phyloP scores from a whole-genome alignment of 2,113 vertebrate species.

The Hemiscyllium ocellatum region DNA sequence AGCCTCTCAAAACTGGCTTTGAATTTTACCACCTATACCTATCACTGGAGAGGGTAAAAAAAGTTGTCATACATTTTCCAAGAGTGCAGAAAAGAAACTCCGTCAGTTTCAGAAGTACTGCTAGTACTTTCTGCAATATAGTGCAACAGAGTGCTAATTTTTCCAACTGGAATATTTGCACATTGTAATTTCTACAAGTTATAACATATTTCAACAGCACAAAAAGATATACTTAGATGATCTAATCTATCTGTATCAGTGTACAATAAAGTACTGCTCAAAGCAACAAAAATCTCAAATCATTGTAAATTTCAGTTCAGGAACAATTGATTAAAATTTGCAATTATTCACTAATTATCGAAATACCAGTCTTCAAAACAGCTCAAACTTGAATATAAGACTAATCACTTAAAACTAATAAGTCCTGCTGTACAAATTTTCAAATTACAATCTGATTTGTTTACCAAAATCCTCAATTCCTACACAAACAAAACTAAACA shows the following conservation, averaged over 20 bases:
- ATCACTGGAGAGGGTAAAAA: not conserved
- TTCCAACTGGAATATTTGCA: not conserved
- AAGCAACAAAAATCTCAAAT: not conserved
- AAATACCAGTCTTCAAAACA: not conserved
- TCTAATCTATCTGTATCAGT: not conserved
- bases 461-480: not conserved
- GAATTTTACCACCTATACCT: not conserved
- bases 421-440: too few species aligned
- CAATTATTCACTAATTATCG: not conserved
- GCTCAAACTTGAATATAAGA: not conserved
- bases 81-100: not conserved
- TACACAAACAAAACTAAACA: too few species aligned
- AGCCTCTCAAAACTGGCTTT: not conserved
- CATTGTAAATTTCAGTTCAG: not conserved
- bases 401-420: not conserved
- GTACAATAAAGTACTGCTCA: not conserved
- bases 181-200: not conserved
- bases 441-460: not conserved
- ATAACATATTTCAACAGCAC: not conserved
- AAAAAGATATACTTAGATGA: not conserved
- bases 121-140: not conserved
- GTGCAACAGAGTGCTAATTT: not conserved
- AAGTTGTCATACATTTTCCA: not conserved
- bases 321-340: not conserved
- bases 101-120: not conserved